Evolutionary conservation across 2,113 vertebrate species (phyloP).

Genomic region (Austrofundulus limnaeus): DNA sequence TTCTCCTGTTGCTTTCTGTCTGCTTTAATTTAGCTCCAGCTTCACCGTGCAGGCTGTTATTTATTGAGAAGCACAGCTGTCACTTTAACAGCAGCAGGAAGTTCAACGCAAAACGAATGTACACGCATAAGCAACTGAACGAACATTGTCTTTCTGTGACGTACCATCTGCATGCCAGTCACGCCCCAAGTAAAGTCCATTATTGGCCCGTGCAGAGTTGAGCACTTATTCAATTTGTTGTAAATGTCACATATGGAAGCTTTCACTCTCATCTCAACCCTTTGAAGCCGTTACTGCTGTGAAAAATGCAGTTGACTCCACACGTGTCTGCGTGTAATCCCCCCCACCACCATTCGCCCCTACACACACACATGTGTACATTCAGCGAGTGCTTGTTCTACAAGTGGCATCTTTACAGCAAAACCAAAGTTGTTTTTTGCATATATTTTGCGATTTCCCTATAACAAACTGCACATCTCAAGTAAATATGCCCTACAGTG

Average conservation of each 20-base stretch:
- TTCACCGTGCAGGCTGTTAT: slow-evolving; percentile 24
- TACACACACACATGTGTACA: slow-evolving; percentile 12
- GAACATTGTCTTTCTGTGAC: slow-evolving; percentile 31
- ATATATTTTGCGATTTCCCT: slow-evolving; percentile 68
- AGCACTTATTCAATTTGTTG: slow-evolving; percentile 81
- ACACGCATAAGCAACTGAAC: slow-evolving; percentile 9
- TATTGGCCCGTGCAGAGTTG: slow-evolving; percentile 65
- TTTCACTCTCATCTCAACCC: slow-evolving; percentile 72
- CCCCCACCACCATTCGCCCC: slow-evolving; percentile 26
- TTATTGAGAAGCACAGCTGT: slow-evolving; percentile 19
- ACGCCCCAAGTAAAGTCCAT: slow-evolving; percentile 65
- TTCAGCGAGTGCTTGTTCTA: slow-evolving; percentile 44
- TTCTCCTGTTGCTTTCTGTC: no score
- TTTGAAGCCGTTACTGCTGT: slow-evolving; percentile 77
- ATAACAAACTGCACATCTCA: slow-evolving; percentile 63
- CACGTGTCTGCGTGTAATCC: slow-evolving; percentile 53
- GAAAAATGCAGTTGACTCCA: slow-evolving; percentile 75
- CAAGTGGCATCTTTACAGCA: slow-evolving; percentile 63
- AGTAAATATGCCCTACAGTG: slow-evolving; percentile 15
- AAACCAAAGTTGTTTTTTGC: slow-evolving; percentile 73
- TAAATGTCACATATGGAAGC: slow-evolving; percentile 83
- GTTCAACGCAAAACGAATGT: slow-evolving; percentile 23
- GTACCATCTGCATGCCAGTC: slow-evolving; percentile 31
- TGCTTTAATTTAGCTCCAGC: slow-evolving; percentile 20
- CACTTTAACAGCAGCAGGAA: slow-evolving; percentile 21